Conservation (phyloP, 2,113 vertebrate genomes). For the Sylvicapra grimmia region DNA sequence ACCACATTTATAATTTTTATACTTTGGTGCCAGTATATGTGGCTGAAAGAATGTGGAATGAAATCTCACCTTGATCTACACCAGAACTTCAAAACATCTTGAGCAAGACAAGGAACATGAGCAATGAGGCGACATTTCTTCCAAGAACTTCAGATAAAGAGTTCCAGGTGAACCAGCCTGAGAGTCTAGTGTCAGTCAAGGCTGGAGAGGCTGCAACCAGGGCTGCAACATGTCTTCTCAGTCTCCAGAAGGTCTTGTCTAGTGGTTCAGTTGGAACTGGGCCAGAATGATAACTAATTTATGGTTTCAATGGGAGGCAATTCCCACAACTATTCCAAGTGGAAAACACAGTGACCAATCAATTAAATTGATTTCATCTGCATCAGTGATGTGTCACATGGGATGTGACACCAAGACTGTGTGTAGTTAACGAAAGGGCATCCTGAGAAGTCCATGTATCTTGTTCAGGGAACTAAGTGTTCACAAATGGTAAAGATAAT, state of each 20-base stretch:
- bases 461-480: not conserved
- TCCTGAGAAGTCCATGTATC: not conserved
- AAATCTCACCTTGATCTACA: not conserved
- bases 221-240: not conserved
- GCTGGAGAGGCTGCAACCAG: not conserved
- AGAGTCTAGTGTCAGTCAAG: not conserved
- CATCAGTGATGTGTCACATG: not conserved
- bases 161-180: not conserved
- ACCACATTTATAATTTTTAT: not conserved
- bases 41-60: not conserved
- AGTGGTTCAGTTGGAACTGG: not conserved
- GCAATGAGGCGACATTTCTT: not conserved
- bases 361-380: not conserved
- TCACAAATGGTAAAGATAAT: not conserved
- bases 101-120: not conserved
- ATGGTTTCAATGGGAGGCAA: not conserved
- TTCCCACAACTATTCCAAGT: not conserved
- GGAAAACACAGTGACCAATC: not conserved
- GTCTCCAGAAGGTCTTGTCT: not conserved
- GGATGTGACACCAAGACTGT: not conserved
- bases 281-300: not conserved
- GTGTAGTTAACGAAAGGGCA: not conserved
- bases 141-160: not conserved
- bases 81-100: not conserved
- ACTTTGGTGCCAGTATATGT: not conserved